Conservation (phyloP, 2,797 vertebrate species). For the Poecilia picta region DNA sequence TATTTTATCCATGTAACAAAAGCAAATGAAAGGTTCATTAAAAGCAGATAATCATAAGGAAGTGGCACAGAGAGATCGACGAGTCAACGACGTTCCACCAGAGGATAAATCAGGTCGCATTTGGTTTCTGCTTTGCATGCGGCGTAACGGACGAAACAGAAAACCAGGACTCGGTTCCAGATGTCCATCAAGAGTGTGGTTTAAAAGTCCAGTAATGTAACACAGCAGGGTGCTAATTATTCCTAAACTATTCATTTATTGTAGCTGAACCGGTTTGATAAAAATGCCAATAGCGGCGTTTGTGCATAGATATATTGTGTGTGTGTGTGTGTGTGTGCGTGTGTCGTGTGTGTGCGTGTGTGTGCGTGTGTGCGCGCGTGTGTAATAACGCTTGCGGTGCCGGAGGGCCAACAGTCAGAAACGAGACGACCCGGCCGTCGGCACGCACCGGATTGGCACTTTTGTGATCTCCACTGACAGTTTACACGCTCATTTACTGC, state of each 20-base stretch:
- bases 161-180: background rate
- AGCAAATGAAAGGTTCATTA: constrained; percentile 17
- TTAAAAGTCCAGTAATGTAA: background rate
- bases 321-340: background rate
- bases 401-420: constrained; percentile 55
- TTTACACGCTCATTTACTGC: constrained; percentile 46
- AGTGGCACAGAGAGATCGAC: background rate
- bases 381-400: constrained; percentile 6
- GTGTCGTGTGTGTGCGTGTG: background rate
- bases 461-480: constrained; percentile 49
- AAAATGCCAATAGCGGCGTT: background rate
- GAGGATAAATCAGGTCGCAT: background rate
- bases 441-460: background rate
- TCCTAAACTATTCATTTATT: background rate
- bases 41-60: constrained; percentile 19
- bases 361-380: background rate
- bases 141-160: background rate
- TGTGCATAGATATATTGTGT: background rate
- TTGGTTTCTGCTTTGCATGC: background rate
- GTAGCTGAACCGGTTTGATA: constrained; percentile 28
- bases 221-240: background rate
- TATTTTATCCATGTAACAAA: constrained; percentile 31
- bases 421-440: constrained; percentile 34
- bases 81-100: background rate
- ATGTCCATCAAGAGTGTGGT: background rate